These are phyloP conservation scores for Pyralis farinalis DNA, from an alignment of 2,888 invertebrate species.

Conservation along the genomic window DNA sequence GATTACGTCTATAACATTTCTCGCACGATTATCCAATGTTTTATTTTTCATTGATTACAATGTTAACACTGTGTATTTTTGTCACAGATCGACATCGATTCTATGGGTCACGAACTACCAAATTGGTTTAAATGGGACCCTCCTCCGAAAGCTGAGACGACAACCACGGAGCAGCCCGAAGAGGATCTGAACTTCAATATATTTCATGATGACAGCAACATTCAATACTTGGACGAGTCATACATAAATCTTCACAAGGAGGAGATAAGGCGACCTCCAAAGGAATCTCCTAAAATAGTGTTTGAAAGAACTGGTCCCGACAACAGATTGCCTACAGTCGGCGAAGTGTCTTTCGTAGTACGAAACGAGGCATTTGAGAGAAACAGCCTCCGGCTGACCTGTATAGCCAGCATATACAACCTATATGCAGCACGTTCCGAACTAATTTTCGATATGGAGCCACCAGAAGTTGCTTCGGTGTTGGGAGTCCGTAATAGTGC, in stretches of 20 bases:
- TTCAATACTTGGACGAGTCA: constrained; percentile 70
- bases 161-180: constrained; percentile 61
- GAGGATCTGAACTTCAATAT: constrained; percentile 65
- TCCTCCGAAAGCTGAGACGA: constrained; percentile 59
- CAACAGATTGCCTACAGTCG: constrained; percentile 61
- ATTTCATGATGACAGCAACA: constrained; percentile 68
- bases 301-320: constrained; percentile 67
- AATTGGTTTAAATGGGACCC: constrained; percentile 76
- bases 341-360: constrained; percentile 82
- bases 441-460: constrained; percentile 86
- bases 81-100: constrained; percentile 65
- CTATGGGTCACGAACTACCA: constrained; percentile 60
- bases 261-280: constrained; percentile 65
- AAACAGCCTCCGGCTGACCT: constrained; percentile 83
- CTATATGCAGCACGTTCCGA: constrained; percentile 83
- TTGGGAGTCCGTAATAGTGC: constrained; percentile 85
- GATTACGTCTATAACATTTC: constrained; percentile 32
- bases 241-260: constrained; percentile 72
- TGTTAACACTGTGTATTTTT: constrained; percentile 7
- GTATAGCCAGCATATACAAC: constrained; percentile 85
- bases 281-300: constrained; percentile 53
- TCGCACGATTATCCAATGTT: constrained; percentile 18
- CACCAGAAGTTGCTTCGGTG: constrained; percentile 87
- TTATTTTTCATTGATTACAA: neutral
- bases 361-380: constrained; percentile 83